These are phyloP conservation scores for Oopsacas minuta DNA, from an alignment of 37 sponge, comb jelly and placozoan species.

Conservation along the genomic window DNA sequence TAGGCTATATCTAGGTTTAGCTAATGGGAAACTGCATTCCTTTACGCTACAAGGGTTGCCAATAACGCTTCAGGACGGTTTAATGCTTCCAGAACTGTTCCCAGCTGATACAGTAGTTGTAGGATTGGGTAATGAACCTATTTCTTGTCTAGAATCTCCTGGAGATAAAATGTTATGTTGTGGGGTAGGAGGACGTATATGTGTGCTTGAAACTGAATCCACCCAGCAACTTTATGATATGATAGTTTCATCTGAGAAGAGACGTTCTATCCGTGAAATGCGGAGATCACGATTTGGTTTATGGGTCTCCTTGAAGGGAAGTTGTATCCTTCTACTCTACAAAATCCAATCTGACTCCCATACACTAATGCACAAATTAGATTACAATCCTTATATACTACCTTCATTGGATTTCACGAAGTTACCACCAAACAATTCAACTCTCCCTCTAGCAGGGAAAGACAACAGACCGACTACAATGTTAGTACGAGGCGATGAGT, in stretches of 20 bases:
- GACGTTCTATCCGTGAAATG: neutral
- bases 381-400: neutral
- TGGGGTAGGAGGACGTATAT: neutral
- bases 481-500: neutral
- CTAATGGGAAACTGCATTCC: neutral
- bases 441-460: neutral
- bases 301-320: neutral
- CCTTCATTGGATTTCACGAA: neutral
- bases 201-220: neutral
- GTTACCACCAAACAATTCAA: neutral
- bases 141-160: neutral
- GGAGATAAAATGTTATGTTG: neutral
- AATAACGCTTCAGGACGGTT: neutral
- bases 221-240: neutral
- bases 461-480: neutral
- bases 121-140: neutral
- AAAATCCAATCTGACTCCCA: neutral
- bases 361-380: neutral
- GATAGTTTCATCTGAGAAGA: neutral
- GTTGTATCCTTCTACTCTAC: neutral
- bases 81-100: slow-evolving; percentile 6
- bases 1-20: neutral
- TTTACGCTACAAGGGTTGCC: neutral
- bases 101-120: slow-evolving; percentile 1
- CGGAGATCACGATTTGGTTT: neutral